Evolutionary conservation across 2,888 invertebrate species (phyloP).

Genomic region (Amiota minor): DNA sequence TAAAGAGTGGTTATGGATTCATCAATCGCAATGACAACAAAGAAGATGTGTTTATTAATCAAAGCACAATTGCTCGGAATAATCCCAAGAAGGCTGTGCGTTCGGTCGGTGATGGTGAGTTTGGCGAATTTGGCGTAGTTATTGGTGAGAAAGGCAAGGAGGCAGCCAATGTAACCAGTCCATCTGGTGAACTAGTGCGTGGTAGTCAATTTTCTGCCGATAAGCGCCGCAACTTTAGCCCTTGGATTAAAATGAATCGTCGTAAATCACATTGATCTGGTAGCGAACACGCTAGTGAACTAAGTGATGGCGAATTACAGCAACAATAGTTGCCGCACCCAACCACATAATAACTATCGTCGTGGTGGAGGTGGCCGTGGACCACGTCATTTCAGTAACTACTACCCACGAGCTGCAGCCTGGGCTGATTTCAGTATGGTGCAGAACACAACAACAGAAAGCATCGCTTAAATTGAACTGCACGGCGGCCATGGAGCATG

Average conservation of each 20-base stretch:
- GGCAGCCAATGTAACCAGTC: conserved; percentile 98
- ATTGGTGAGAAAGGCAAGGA: conserved; percentile 98
- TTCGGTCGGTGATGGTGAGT: conserved; percentile 98
- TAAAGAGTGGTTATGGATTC: conserved; percentile 98
- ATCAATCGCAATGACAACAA: conserved; percentile 99
- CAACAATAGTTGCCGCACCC: conserved; percentile 46
- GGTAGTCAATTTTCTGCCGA: conserved; percentile 98
- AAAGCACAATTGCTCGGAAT: conserved; percentile 95
- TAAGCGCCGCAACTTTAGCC: conserved; percentile 78
- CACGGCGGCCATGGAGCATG: conserved; percentile 30
- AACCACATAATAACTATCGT: conserved; percentile 65
- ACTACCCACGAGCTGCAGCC: conserved; percentile 65
- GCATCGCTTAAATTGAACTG: conserved; percentile 68
- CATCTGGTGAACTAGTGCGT: conserved; percentile 93
- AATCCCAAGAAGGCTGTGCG: conserved; percentile 98
- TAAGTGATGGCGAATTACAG: conserved; percentile 43
- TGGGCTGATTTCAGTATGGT: conserved; percentile 68
- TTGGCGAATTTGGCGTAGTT: conserved; percentile 98
- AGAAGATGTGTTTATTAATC: conserved; percentile 99
- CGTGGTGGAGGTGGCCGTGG: conserved; percentile 54
- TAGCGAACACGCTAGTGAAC: conserved; percentile 71
- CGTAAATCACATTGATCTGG: conserved; percentile 72
- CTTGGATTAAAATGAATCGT: conserved; percentile 74
- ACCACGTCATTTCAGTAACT: conserved; percentile 65
- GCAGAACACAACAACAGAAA: conserved; percentile 74